Percentiles rank a stretch among this genome's conserved stretches.
phyloP scores from a whole-genome alignment of 2,113 vertebrate species.

The Ondatra zibethicus region DNA sequence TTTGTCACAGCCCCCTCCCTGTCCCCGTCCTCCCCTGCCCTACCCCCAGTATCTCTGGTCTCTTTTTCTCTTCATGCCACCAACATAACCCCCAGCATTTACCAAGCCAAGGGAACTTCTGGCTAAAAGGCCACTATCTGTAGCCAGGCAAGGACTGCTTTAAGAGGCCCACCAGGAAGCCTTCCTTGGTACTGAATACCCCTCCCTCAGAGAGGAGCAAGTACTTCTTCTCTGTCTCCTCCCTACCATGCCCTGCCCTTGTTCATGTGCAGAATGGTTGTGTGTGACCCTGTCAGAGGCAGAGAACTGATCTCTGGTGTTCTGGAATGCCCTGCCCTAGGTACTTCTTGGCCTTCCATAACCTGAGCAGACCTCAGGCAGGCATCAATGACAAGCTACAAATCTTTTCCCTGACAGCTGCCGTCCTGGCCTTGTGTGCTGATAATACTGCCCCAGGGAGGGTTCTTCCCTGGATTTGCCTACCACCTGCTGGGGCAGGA shows the following conservation, averaged over 20 bases:
- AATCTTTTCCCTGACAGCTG: conserved; percentile 22
- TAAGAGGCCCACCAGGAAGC: not conserved
- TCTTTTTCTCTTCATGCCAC: not conserved
- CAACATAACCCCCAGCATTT: not conserved
- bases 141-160: not conserved
- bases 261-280: not conserved
- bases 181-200: not conserved
- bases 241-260: not conserved
- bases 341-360: not conserved
- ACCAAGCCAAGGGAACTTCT: not conserved
- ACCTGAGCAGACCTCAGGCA: conserved; percentile 30
- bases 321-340: not conserved
- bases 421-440: not conserved
- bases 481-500: not conserved
- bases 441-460: not conserved
- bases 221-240: not conserved
- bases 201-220: not conserved
- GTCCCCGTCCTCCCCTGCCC: no score
- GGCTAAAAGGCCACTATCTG: rapidly evolving
- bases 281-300: not conserved
- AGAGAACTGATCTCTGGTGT: not conserved
- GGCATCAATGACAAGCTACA: not conserved
- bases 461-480: not conserved
- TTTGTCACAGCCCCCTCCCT: not conserved
- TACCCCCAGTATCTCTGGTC: not conserved